phyloP scores from a whole-genome alignment of 1,140 invertebrate species.

The Meloidogyne floridensis region DNA sequence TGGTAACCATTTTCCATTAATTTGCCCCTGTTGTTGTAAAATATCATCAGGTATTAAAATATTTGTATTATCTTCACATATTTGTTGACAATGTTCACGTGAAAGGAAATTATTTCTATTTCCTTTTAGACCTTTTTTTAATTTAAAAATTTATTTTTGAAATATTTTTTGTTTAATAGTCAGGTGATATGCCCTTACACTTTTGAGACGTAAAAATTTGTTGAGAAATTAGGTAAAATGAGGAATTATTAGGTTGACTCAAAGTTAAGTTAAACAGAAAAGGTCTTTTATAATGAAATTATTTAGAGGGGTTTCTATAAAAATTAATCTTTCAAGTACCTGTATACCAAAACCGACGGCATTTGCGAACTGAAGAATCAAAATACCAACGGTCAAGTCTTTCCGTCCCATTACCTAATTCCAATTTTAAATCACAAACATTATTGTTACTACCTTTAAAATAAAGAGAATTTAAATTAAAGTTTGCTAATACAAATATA shows the following conservation, averaged over 20 bases:
- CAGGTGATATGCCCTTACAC: too few species aligned
- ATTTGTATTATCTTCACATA: constrained; percentile 30
- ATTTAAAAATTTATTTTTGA: background rate
- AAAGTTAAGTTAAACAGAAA: too few species aligned
- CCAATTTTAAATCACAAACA: constrained; percentile 58
- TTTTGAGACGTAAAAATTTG: too few species aligned
- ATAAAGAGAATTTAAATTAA: too few species aligned
- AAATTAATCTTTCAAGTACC: constrained; percentile 24
- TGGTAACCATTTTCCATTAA: background rate
- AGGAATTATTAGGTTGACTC: too few species aligned
- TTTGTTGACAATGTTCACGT: constrained; percentile 48
- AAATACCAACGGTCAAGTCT: constrained; percentile 61
- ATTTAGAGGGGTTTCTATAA: too few species aligned
- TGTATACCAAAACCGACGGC: constrained; percentile 54
- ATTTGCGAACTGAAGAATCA: constrained; percentile 54
- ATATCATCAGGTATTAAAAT: constrained; percentile 11
- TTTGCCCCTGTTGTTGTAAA: background rate
- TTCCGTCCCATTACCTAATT: constrained; percentile 50
- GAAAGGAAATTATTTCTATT: constrained; percentile 85
- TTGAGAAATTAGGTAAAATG: too few species aligned
- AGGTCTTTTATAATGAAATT: too few species aligned
- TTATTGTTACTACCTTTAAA: constrained; percentile 26
- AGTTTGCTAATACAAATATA: too few species aligned
- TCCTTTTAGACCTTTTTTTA: constrained; percentile 48
- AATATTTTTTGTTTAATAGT: constrained; percentile 9